Evolutionary conservation across 2,113 vertebrate species (phyloP), one percentile per base, ranked within the genome.

Genomic region (Myodes glareolus): DNA sequence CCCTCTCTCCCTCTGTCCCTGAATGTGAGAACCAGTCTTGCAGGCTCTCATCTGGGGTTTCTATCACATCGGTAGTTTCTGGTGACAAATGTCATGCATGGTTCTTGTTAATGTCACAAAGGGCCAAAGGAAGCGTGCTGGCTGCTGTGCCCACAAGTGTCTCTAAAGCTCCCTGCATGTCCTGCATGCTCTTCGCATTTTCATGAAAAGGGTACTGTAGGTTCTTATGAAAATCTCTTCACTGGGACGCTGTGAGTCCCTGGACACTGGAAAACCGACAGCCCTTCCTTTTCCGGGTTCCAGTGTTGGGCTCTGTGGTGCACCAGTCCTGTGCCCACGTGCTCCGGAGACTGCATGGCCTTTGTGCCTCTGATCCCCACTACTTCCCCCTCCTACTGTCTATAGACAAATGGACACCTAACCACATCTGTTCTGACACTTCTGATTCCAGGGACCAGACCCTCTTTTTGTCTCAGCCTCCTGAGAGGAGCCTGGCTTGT

Each of bases 241-340:
- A 21, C 23, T 0, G 7, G 3, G 27, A 8, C 17, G 68, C 39
- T 84, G 19, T 25, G 29, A 39, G 42, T 14, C 3, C 36, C n/a
- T 3, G 3, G 36, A 36, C 58, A 16, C 75, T 36, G 72, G 68
- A 58, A 1, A 27, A 29, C 23, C 0, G 33, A 25, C 0, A 10
- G 21, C 13, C 31, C 12, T 29, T 55, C 12, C 36, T 61, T 7
- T 70, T 25, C 68, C 1, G n/a, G 67, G 58, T 7, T 76, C 75
- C 27, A 12, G 87, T 6, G 36, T 17, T 4, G 29, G 78, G 45
- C 17, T 50, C 33, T 12, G 33, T 17, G 29, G 19, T 3, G 5
- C 5, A 77, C 33, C 5, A 0, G 19, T 42, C 29, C 36, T 0
- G 0, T 0, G 5, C 4, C 45, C 25, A 25, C 11, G 25, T 0